phyloP scores from a whole-genome alignment of 2,797 vertebrate genomes.

The Typhlichthys subterraneus region DNA sequence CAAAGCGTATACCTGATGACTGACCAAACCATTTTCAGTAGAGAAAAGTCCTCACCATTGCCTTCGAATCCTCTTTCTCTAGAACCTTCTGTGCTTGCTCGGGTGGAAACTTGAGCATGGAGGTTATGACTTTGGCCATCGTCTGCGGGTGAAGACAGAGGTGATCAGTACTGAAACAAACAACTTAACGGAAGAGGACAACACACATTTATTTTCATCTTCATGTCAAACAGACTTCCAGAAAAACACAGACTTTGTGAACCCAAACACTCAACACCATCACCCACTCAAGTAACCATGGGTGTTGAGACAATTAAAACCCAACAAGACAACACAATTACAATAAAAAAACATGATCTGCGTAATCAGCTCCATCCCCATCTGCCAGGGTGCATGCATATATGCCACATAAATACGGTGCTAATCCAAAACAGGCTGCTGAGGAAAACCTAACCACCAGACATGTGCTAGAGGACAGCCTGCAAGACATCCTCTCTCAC shows the following conservation, averaged over 20 bases:
- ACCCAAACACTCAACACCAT: slow-evolving; percentile 6
- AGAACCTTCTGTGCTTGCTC: slow-evolving; percentile 94
- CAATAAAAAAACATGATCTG: slow-evolving; percentile 42
- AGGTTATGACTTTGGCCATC: slow-evolving; percentile 98
- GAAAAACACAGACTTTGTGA: slow-evolving; percentile 6
- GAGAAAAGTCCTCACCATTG: slow-evolving; percentile 77
- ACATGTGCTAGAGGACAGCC: slow-evolving; percentile 54
- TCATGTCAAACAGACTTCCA: too few species aligned
- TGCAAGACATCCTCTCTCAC: slow-evolving; percentile 63
- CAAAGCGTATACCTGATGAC: too few species aligned
- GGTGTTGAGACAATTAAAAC: slow-evolving; percentile 50
- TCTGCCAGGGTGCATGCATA: slow-evolving; percentile 56
- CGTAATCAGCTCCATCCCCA: slow-evolving; percentile 61
- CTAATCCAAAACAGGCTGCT: slow-evolving; percentile 76
- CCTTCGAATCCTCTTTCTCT: slow-evolving; percentile 90
- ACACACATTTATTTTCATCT: neutral
- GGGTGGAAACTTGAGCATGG: slow-evolving; percentile 92
- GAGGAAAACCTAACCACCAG: slow-evolving; percentile 55
- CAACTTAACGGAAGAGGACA: neutral
- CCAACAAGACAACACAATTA: slow-evolving; percentile 18
- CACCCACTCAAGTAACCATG: slow-evolving; percentile 11
- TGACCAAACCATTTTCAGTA: neutral
- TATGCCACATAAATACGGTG: slow-evolving; percentile 58
- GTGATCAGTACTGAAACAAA: neutral
- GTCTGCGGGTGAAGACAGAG: slow-evolving; percentile 76